These are phyloP conservation scores for Rhodeus uyekii DNA, from an alignment of 2,797 vertebrate species.

Conservation along the genomic window DNA sequence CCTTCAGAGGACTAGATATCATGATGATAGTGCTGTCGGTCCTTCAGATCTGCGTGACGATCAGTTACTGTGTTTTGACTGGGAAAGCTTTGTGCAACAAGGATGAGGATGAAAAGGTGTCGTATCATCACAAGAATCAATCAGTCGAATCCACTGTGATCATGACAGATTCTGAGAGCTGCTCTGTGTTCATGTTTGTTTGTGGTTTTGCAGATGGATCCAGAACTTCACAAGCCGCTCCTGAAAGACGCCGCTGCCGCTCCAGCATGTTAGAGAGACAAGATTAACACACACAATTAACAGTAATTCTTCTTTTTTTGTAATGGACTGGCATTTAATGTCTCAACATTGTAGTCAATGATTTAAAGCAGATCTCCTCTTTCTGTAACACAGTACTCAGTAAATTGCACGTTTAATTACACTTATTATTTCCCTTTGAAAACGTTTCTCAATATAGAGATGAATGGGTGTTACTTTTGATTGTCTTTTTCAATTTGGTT, in stretches of 20 bases:
- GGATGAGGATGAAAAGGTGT: not conserved
- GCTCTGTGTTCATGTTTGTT: not conserved
- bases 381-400: not conserved
- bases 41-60: constrained; percentile 64
- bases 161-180: not conserved
- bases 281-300: not conserved
- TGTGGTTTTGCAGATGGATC: constrained; percentile 56
- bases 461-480: not conserved
- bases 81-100: constrained; percentile 51
- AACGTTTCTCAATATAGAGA: not conserved
- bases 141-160: not conserved
- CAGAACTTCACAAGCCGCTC: constrained; percentile 56
- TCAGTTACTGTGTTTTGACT: constrained; percentile 57
- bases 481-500: not conserved
- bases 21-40: constrained; percentile 61
- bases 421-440: not conserved
- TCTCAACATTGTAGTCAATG: not conserved
- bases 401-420: not conserved
- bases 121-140: not conserved
- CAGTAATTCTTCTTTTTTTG: not conserved
- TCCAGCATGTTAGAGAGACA: constrained; percentile 40
- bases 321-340: not conserved
- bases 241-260: constrained; percentile 54
- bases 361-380: not conserved
- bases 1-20: constrained; percentile 51